Evolutionary conservation across 1,140 invertebrate species (phyloP), one percentile per base, ranked within the genome.

Genomic region (Colletes latitarsis): DNA sequence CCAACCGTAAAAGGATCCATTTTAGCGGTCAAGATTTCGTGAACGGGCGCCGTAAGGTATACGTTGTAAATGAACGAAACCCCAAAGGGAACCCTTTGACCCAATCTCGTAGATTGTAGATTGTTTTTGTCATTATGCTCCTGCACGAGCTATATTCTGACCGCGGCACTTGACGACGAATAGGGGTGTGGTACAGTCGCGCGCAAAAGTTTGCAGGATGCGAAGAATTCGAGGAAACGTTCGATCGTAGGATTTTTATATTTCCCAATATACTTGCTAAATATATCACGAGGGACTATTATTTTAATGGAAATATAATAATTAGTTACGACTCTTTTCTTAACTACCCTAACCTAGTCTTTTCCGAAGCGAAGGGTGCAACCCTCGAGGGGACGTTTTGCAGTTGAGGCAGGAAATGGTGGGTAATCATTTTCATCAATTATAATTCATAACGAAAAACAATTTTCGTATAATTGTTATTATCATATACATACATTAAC

Each of bases 21-120:
- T 77, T 71, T 1, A 53, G 17, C 46, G 68, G 46, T 71, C n/a
- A 63, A 72, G 77, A 63, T 72, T 73, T 79, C 60, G 41, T 64
- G 52, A 79, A 73, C n/a, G 12, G 63, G 30, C 30, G 43, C 15
- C n/a, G 1, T 10, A 72, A 73, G 19, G 52, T 30, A 57, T 9
- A 19, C 41, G 57, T 5, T 12, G 60, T 73, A 39, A 73, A 77
- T 77, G 57, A 71, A 71, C 39, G 12, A 41, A 43, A 19, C 30
- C 6, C 43, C 39, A 9, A 55, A 64, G 57, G 10, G 69, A 55
- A 78, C 68, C 77, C 41, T 79, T 19, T 79, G 60, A 79, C 70
- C 70, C 49, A 79, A 79, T 73, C 69, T 79, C 30, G 14, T 76
- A 60, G 46, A 70, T 69, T 68, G 17, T 41, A 79, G 70, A 79